phyloP scores from a whole-genome alignment of 2,113 vertebrate species.

The Xiphophorus hellerii region DNA sequence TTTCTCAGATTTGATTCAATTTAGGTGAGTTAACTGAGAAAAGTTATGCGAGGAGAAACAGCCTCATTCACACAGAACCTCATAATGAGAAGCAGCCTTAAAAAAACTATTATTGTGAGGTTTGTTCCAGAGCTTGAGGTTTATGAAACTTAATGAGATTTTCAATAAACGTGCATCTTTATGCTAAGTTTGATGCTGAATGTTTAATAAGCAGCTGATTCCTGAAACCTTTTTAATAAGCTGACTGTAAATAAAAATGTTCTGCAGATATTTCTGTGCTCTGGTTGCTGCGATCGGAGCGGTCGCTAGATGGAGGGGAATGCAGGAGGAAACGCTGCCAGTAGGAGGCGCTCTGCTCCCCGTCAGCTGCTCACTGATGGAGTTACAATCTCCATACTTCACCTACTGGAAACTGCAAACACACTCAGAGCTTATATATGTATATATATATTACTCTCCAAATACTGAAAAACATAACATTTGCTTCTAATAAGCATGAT shows the following conservation, averaged over 20 bases:
- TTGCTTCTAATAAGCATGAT: not conserved
- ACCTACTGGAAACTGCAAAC: conserved; percentile 9
- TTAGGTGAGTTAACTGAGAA: not conserved
- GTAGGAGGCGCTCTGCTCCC: conserved; percentile 46
- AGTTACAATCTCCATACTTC: conserved; percentile 56
- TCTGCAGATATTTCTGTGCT: conserved; percentile 37
- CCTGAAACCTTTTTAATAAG: conserved; percentile 10
- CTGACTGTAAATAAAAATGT: conserved; percentile 51
- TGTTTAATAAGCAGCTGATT: conserved; percentile 2
- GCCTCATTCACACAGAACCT: conserved; percentile 1
- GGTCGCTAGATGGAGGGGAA: conserved; percentile 33
- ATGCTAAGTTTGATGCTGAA: conserved; percentile 10
- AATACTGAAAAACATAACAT: not conserved
- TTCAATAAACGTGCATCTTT: not conserved
- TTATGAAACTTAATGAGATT: not conserved
- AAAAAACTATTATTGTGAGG: not conserved
- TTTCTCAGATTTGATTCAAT: conserved; percentile 1
- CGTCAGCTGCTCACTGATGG: conserved; percentile 46
- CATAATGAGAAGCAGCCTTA: not conserved
- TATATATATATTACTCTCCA: not conserved
- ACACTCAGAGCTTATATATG: not conserved
- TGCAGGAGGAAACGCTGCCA: conserved; percentile 33
- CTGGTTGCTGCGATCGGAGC: conserved; percentile 46
- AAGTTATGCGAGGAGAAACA: too few relatives aligned
- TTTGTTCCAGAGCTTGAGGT: not conserved